A percentile compares a stretch with the other conserved stretches of the same genome.
Evolutionary conservation across 2,797 vertebrate species (phyloP).

Genomic region (Oryzias dopingdopingensis): DNA sequence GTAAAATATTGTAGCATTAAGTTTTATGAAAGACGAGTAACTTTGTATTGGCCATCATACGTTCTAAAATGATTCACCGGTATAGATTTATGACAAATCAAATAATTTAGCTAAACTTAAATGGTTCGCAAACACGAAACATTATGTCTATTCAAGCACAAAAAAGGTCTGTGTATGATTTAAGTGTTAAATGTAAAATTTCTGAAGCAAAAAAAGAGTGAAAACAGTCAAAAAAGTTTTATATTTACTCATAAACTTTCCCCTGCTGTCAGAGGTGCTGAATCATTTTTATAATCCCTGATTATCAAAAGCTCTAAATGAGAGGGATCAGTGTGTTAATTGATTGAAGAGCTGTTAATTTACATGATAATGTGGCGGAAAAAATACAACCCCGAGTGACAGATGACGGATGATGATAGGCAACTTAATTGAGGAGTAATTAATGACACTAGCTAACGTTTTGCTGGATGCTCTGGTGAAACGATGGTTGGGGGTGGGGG

Average conservation of each 20-base stretch:
- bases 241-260: slow-evolving; percentile 18
- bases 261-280: slow-evolving; percentile 30
- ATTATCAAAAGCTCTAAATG: slow-evolving; percentile 67
- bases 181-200: no score
- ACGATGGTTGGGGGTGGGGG: neutral
- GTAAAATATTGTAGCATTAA: no score
- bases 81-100: no score
- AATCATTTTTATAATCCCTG: slow-evolving; percentile 55
- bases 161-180: no score
- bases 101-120: no score
- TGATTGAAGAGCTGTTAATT: slow-evolving; percentile 72
- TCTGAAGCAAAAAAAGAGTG: no score
- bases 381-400: slow-evolving; percentile 64
- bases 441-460: slow-evolving; percentile 38
- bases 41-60: no score
- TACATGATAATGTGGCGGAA: slow-evolving; percentile 67
- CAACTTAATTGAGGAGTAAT: slow-evolving; percentile 65
- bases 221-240: slow-evolving; percentile 12
- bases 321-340: slow-evolving; percentile 71
- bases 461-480: slow-evolving; percentile 16
- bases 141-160: no score
- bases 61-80: no score
- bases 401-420: slow-evolving; percentile 69
- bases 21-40: no score
- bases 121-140: no score